phyloP scores from a whole-genome alignment of 2,113 vertebrate genomes.

The Tautogolabrus adspersus region DNA sequence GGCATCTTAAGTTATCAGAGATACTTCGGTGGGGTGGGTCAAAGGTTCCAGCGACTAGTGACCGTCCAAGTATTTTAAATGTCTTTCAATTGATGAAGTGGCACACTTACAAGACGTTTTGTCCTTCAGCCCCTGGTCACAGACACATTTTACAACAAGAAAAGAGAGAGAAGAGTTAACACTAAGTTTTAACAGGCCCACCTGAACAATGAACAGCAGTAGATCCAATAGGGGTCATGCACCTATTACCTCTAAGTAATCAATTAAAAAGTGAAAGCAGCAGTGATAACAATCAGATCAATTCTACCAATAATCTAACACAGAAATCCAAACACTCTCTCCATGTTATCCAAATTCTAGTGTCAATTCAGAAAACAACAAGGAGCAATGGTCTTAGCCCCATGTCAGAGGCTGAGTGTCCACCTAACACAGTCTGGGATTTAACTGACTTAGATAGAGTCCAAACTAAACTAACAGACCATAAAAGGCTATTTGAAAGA shows the following conservation, averaged over 20 bases:
- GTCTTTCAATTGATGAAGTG: slow-evolving; percentile 4
- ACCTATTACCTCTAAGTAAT: slow-evolving; percentile 42
- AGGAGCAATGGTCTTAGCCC: slow-evolving; percentile 25
- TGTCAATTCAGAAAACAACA: slow-evolving; percentile 41
- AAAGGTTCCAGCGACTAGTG: no score
- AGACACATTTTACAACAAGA: slow-evolving; percentile 12
- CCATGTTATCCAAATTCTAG: slow-evolving; percentile 16
- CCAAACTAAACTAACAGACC: slow-evolving; percentile 61
- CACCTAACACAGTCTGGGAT: slow-evolving; percentile 39
- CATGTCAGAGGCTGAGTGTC: slow-evolving; percentile 10
- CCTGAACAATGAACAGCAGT: slow-evolving; percentile 44
- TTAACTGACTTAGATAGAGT: slow-evolving; percentile 59
- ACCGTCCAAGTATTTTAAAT: no score
- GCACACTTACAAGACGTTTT: slow-evolving; percentile 64
- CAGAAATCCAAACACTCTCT: slow-evolving; percentile 48
- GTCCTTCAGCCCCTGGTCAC: slow-evolving; percentile 32
- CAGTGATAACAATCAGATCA: slow-evolving; percentile 56
- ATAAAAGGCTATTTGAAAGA: slow-evolving; percentile 60
- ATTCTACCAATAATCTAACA: slow-evolving; percentile 25
- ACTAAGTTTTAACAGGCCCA: slow-evolving; percentile 13
- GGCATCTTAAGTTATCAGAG: not conserved
- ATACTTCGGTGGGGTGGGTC: not conserved
- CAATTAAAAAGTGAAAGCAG: slow-evolving; percentile 52
- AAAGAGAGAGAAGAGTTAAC: slow-evolving; percentile 19
- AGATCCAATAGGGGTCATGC: slow-evolving; percentile 35